Conservation (phyloP, 2,797 vertebrate species). For the Remorina albescens region DNA sequence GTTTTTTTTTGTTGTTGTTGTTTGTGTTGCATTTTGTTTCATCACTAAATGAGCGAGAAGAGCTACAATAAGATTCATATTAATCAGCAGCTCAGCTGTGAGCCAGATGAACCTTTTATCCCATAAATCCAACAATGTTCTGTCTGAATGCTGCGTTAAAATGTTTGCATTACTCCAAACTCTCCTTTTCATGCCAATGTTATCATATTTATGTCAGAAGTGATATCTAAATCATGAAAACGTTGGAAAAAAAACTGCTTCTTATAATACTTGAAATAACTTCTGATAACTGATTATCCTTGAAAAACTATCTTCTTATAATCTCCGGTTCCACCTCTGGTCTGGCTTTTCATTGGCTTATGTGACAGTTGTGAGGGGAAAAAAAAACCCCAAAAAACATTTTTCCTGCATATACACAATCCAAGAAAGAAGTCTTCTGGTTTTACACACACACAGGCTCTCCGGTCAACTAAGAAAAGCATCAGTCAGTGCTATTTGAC, state of each 20-base stretch:
- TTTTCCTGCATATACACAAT: too few relatives aligned
- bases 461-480: too few relatives aligned
- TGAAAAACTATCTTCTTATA: not conserved
- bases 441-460: too few relatives aligned
- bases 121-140: conserved; percentile 8
- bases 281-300: not conserved
- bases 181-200: not conserved
- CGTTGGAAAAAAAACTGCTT: too few relatives aligned
- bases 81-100: conserved; percentile 46
- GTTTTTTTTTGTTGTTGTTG: conserved; percentile 18
- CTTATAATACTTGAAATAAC: conserved; percentile 1
- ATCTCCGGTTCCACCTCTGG: not conserved
- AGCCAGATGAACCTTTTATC: conserved; percentile 40
- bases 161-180: not conserved
- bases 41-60: conserved; percentile 54
- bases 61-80: conserved; percentile 46
- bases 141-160: not conserved
- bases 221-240: not conserved
- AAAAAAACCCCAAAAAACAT: too few relatives aligned
- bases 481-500: too few relatives aligned
- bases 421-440: too few relatives aligned
- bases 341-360: not conserved
- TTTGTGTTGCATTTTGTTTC: conserved; percentile 61
- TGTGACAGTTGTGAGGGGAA: too few relatives aligned
- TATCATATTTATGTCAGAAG: not conserved